Conservation (phyloP, 2,113 vertebrate genomes). For the Dipodomys ordii region DNA sequence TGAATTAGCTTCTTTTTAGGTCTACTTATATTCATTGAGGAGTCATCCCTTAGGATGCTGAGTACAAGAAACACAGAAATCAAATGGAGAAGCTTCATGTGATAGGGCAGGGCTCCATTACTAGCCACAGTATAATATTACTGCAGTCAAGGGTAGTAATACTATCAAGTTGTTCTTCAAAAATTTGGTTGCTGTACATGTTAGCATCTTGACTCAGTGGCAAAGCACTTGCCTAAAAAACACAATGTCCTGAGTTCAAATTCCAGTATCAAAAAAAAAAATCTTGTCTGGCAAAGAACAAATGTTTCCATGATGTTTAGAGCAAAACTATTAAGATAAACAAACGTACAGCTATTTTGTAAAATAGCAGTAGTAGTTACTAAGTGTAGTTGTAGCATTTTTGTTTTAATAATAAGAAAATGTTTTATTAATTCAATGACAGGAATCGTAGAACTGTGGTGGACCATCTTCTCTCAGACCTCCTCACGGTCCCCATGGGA, state of each 20-base stretch:
- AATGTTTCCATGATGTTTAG: not conserved
- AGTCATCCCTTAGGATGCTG: not conserved
- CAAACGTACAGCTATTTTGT: not conserved
- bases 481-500: not conserved
- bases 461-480: not conserved
- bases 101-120: no score
- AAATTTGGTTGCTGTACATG: not conserved
- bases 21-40: not conserved
- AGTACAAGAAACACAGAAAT: not conserved
- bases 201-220: not conserved
- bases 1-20: not conserved
- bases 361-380: not conserved
- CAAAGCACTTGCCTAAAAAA: no score
- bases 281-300: not conserved
- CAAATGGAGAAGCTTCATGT: not conserved
- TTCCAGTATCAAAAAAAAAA: no score
- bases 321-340: not conserved
- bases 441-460: not conserved
- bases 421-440: not conserved
- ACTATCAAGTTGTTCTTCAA: constrained; percentile 20
- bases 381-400: not conserved
- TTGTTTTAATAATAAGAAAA: constrained; percentile 1
- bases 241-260: no score
- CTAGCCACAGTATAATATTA: not conserved
- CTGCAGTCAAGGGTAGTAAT: not conserved